phyloP scores from a whole-genome alignment of 1,140 invertebrate genomes.

The Drosophila insularis region DNA sequence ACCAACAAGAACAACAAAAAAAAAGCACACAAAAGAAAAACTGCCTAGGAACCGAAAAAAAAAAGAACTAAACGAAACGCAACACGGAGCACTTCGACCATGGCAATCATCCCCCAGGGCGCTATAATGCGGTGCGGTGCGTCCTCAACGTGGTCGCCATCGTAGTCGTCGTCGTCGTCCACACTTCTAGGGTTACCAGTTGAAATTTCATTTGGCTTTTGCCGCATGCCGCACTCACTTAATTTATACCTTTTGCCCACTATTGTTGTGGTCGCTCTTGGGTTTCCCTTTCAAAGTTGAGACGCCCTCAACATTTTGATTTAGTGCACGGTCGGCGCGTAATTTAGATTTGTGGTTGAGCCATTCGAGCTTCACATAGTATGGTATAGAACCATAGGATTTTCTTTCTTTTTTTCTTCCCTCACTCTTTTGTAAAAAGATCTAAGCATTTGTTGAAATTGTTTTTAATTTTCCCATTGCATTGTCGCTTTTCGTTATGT shows the following conservation, averaged over 20 bases:
- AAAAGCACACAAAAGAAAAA: slow-evolving; percentile 21
- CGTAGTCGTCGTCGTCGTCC: slow-evolving; percentile 48
- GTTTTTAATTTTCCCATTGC: slow-evolving; percentile 69
- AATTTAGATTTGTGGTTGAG: slow-evolving; percentile 77
- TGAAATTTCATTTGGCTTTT: slow-evolving; percentile 62
- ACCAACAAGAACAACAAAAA: slow-evolving; percentile 12
- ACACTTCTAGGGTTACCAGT: slow-evolving; percentile 76
- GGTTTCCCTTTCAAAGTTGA: slow-evolving; percentile 63
- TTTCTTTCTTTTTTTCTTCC: slow-evolving; percentile 26
- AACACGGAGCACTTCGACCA: slow-evolving; percentile 30
- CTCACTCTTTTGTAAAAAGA: slow-evolving; percentile 18
- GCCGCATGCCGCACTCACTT: slow-evolving; percentile 53
- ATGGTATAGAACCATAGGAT: slow-evolving; percentile 4
- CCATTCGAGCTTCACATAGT: slow-evolving; percentile 39
- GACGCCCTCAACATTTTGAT: slow-evolving; percentile 53
- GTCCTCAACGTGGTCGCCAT: slow-evolving; percentile 13
- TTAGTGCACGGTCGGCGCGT: slow-evolving; percentile 66
- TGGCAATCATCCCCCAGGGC: slow-evolving; percentile 73
- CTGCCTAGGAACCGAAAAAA: slow-evolving; percentile 20
- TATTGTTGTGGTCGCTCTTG: slow-evolving; percentile 62
- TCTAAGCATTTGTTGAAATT: slow-evolving; percentile 40
- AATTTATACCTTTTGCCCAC: slow-evolving; percentile 70
- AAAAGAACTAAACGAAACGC: slow-evolving; percentile 23
- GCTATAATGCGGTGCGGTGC: slow-evolving; percentile 69
- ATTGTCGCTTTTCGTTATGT: slow-evolving; percentile 14